Base-by-base conservation (phyloP, 2,888 invertebrate genomes). In the Drosophila ochracea region DNA sequence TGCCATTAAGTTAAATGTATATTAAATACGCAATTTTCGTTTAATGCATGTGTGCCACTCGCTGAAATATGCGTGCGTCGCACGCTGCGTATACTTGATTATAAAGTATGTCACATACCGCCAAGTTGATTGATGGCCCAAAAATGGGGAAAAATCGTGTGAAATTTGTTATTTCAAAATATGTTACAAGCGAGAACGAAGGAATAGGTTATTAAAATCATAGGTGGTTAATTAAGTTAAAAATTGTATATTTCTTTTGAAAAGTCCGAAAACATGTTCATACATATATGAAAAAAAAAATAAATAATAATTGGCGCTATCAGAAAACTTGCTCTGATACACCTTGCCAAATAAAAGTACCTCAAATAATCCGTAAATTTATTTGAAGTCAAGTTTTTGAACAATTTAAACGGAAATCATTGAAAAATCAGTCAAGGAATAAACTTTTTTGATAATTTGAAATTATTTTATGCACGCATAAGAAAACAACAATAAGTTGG, bases 61-160 rank as follows among this genome's bases (percentile, higher is more conserved):
- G 54, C 52, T 21, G 25, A 62, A 54, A 52, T 47, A 58, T 73
- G 41, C 39, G 41, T 4, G 30, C 35, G 65, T 39, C 74, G 33
- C 81, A 74, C 61, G 75, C 77, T 65, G 86, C 85, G 86, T 80
- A 84, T 84, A 72, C 78, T 80, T 78, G 52, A 78, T 82, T 66
- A 72, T 68, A 80, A 80, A 80, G 62, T 73, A 62, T 84, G 89
- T 72, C 86, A 79, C 77, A 81, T 76, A 70, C 70, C 77, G 69
- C 39, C 76, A 31, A 35, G 52, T 68, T 84, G 86, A 88, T 85
- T 83, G 79, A 84, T 88, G 83, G 68, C 63, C 28, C 43, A 47
- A 68, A 68, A 68, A 39, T 68, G n/a, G 52, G 35, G 41, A 68
- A 63, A 59, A 35, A 41, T 61, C 21, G 21, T 31, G 49, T 53